Evolutionary conservation across 2,797 vertebrate species (phyloP).

Genomic region (Lophius americanus): DNA sequence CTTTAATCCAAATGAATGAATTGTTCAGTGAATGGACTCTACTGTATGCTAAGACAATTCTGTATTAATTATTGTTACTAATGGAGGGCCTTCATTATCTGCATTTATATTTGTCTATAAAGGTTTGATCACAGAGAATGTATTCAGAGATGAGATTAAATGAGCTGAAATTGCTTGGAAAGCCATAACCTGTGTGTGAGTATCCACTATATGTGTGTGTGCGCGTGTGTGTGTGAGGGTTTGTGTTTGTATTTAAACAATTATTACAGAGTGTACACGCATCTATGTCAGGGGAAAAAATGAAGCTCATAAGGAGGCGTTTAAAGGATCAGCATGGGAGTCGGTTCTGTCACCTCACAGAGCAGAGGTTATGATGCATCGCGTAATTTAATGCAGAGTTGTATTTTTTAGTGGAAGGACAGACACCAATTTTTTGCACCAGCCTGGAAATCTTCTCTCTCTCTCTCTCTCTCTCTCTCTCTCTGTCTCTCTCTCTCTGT

Average conservation of each 20-base stretch:
- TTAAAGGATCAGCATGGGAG: slow-evolving; percentile 41
- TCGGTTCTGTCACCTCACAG: slow-evolving; percentile 38
- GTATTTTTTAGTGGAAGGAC: slow-evolving; percentile 16
- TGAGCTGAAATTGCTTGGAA: slow-evolving; percentile 74
- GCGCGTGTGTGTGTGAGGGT: neutral
- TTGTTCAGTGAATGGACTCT: slow-evolving; percentile 67
- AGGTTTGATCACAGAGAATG: slow-evolving; percentile 75
- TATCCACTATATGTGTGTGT: slow-evolving; percentile 37
- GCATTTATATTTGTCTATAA: slow-evolving; percentile 75
- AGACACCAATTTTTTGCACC: slow-evolving; percentile 8
- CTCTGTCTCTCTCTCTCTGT: too few species aligned
- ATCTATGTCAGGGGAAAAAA: slow-evolving; percentile 27
- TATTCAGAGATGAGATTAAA: slow-evolving; percentile 78
- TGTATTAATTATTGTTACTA: slow-evolving; percentile 51
- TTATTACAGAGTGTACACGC: slow-evolving; percentile 28
- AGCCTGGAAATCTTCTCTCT: neutral
- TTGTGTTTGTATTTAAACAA: slow-evolving; percentile 8
- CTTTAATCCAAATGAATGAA: slow-evolving; percentile 66
- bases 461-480: too few species aligned
- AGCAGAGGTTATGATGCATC: slow-evolving; percentile 52
- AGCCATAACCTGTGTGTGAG: slow-evolving; percentile 72
- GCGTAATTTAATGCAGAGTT: slow-evolving; percentile 41
- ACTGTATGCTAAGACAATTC: slow-evolving; percentile 52
- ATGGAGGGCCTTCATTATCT: slow-evolving; percentile 72
- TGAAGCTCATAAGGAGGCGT: slow-evolving; percentile 32